Evolutionary conservation across 2,797 vertebrate genomes (phyloP), one percentile per base, ranked within the genome.

Genomic region (Limosa lapponica): DNA sequence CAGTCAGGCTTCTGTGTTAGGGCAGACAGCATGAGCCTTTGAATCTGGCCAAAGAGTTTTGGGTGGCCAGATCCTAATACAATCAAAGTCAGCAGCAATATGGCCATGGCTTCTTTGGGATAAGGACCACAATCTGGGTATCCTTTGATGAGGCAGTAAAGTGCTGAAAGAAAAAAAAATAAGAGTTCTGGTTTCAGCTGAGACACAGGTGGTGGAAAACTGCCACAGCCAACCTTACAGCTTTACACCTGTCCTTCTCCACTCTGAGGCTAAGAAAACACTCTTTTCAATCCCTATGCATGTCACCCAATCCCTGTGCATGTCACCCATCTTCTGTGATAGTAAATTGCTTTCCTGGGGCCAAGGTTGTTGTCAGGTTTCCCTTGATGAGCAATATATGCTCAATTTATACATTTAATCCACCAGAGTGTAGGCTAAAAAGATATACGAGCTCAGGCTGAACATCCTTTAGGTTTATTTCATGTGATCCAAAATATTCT

Each of bases 1-100:
- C 74, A 89, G 48, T 89, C 90, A 84, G 24, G 22, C 49, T 67
- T 82, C 44, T 90, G 25, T 55, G 48, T 36, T 85, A 5, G 17
- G 55, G 25, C 4, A 8, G 54, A 41, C 22, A 85, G 32, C 39
- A 17, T 17, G 55, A 67, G 14, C 12, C 44, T 80, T 84, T 3
- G 1, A 13, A 77, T 78, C 34, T 8, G 7, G 46, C 64, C 65
- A 46, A 57, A 65, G 36, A 27, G 8, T 16, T 70, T 81, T 72
- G 25, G 12, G 3, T 78, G 49, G 30, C 36, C 11, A 5, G 30
- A 65, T 81, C 49, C 41, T 82, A 41, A 52, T 66, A 67, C 52
- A 80, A 72, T 65, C 39, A 70, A 74, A 88, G 34, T 30, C 49
- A 79, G 48, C 25, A 90, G 25, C 54, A 90, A 5, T 44, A 41